Evolutionary conservation across 2,113 vertebrate genomes (phyloP), one percentile per base, ranked within the genome.

Genomic region (Orientallactaga bullata): DNA sequence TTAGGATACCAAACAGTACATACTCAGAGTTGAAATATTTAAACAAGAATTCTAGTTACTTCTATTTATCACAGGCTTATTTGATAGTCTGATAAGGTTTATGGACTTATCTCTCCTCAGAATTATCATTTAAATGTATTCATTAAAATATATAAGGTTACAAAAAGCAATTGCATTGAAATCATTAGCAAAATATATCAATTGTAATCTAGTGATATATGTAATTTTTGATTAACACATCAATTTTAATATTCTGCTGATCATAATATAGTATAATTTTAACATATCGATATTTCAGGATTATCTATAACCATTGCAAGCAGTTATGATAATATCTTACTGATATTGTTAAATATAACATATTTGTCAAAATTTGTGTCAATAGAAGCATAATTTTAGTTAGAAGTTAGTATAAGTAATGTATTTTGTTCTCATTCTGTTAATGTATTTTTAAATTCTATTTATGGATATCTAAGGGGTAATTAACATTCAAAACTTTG

Each of bases 181-280:
- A 88, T 37, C 74, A 4, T 26, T 85, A 73, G n/a, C 77, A 72
- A 94, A 88, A 71, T 84, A 66, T 79, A 87, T 89, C 63, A 89
- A 65, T 39, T 88, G 20, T 16, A 77, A 76, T 85, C 66, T 5
- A 58, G 26, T 91, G 83, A 87, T 32, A 7, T 24, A 71, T 84
- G 10, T 1, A 87, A 0, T 74, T 89, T 13, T 68, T 65, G 16
- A 91, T 80, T 89, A 82, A 66, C 23, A 6, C 1, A 93, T 91
- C 85, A 85, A 61, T 93, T 76, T 85, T 81, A 71, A 58, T 71
- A 26, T 60, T 28, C 66, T 66, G 58, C 2, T 86, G 32, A 4
- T n/a, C 47, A 12, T 35, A 79, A 79, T 65, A 5, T 65, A 3
- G 1, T 13, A 83, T 37, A 80, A 35, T 79, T 78, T 87, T 73